These are phyloP conservation scores for Phycodurus eques DNA, from an alignment of 2,113 vertebrate species.

Conservation along the genomic window DNA sequence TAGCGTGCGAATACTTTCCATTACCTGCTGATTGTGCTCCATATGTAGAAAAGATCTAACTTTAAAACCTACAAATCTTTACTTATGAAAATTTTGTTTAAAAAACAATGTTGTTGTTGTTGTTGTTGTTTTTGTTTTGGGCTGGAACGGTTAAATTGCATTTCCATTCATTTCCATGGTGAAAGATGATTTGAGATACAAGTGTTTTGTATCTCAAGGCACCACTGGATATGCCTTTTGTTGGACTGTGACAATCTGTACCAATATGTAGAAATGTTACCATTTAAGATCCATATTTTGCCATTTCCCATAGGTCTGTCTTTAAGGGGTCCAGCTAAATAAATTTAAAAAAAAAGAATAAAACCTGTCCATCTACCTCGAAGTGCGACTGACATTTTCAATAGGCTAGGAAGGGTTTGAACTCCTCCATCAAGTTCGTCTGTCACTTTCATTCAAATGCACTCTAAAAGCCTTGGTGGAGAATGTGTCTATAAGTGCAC, in stretches of 20 bases:
- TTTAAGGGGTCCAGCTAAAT: neutral
- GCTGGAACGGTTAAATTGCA: too few species aligned
- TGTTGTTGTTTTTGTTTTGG: too few species aligned
- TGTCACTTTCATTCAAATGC: neutral
- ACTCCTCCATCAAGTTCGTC: neutral
- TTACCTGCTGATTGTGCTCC: neutral
- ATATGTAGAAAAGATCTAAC: neutral
- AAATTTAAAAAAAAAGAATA: neutral
- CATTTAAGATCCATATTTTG: too few species aligned
- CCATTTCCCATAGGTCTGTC: too few species aligned
- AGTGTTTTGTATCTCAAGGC: too few species aligned
- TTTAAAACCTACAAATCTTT: neutral
- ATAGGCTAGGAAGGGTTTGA: neutral
- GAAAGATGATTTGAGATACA: too few species aligned
- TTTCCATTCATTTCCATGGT: too few species aligned
- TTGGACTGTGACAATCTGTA: too few species aligned
- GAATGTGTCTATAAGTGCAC: neutral
- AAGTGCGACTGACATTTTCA: neutral
- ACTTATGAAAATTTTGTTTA: too few species aligned
- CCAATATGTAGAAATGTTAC: too few species aligned
- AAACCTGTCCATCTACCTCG: neutral
- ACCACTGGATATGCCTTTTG: too few species aligned
- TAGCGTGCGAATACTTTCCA: neutral
- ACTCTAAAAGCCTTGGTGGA: neutral
- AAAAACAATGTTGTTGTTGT: too few species aligned